phyloP scores from a whole-genome alignment of 2,888 invertebrate genomes.

The Ephialtes manifestator region DNA sequence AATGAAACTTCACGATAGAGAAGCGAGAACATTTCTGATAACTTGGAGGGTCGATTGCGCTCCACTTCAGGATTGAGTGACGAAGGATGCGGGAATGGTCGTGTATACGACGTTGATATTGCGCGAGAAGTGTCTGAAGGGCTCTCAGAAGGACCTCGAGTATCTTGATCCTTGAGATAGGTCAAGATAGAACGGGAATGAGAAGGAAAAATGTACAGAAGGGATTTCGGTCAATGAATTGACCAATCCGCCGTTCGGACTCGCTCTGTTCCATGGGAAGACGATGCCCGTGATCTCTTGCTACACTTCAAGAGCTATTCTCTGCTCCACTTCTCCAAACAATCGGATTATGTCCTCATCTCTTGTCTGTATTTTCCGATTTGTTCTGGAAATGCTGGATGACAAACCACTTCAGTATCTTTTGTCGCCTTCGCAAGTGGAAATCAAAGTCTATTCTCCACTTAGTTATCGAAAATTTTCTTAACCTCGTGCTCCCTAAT shows the following conservation, averaged over 20 bases:
- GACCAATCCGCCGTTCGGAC: constrained; percentile 28
- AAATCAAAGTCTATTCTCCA: not conserved
- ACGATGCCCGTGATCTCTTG: not conserved
- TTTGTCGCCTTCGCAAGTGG: not conserved
- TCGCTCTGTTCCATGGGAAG: constrained; percentile 20
- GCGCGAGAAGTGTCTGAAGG: constrained; percentile 17
- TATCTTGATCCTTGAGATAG: constrained; percentile 14
- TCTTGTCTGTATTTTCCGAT: not conserved
- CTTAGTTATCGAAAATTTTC: not conserved
- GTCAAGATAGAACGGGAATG: constrained; percentile 25
- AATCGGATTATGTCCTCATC: constrained; percentile 45
- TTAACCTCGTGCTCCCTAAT: not conserved
- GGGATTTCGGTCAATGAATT: constrained; percentile 28
- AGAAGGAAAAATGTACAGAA: constrained; percentile 24
- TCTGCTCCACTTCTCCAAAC: constrained; percentile 27
- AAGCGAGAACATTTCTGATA: not conserved
- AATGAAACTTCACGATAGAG: not conserved
- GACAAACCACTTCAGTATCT: not conserved
- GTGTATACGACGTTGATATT: constrained; percentile 19
- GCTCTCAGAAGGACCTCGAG: constrained; percentile 15
- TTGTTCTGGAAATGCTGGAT: not conserved
- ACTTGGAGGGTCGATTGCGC: not conserved
- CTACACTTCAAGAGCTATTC: constrained; percentile 40
- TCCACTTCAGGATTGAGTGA: not conserved
- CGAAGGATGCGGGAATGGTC: not conserved